Evolutionary conservation across 2,888 invertebrate genomes (phyloP).

Genomic region (Drosophila barbarae): DNA sequence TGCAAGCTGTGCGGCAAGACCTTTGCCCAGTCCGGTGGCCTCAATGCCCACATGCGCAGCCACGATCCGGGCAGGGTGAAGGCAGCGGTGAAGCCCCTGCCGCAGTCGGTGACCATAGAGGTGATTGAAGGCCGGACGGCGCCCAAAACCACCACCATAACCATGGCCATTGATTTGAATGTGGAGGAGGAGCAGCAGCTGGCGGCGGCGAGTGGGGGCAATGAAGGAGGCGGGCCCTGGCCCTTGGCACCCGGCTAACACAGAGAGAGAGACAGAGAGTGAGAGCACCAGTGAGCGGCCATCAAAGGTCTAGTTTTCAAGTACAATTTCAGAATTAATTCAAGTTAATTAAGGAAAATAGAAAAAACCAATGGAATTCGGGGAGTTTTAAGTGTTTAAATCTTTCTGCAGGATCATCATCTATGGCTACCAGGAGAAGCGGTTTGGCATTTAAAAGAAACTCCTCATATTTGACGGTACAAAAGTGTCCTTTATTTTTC

Average conservation of each 20-base stretch:
- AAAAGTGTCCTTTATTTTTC: constrained; percentile 59
- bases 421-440: too few relatives aligned
- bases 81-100: constrained; percentile 17
- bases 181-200: constrained; percentile 36
- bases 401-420: too few relatives aligned
- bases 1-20: constrained; percentile 75
- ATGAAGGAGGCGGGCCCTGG: neutral
- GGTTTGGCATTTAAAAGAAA: too few relatives aligned
- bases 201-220: neutral
- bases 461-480: constrained; percentile 35
- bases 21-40: constrained; percentile 76
- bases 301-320: constrained; percentile 1
- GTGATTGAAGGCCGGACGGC: constrained; percentile 11
- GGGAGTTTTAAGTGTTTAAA: neutral
- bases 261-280: too few relatives aligned
- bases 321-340: constrained; percentile 1
- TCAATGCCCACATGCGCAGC: constrained; percentile 76
- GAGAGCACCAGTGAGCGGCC: neutral
- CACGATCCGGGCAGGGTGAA: constrained; percentile 52
- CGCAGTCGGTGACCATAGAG: constrained; percentile 20
- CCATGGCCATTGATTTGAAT: constrained; percentile 35
- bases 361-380: neutral
- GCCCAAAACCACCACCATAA: constrained; percentile 27
- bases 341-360: neutral
- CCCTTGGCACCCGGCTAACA: neutral